phyloP scores from a whole-genome alignment of 1,140 invertebrate genomes.

The Mesaphorura yosii region DNA sequence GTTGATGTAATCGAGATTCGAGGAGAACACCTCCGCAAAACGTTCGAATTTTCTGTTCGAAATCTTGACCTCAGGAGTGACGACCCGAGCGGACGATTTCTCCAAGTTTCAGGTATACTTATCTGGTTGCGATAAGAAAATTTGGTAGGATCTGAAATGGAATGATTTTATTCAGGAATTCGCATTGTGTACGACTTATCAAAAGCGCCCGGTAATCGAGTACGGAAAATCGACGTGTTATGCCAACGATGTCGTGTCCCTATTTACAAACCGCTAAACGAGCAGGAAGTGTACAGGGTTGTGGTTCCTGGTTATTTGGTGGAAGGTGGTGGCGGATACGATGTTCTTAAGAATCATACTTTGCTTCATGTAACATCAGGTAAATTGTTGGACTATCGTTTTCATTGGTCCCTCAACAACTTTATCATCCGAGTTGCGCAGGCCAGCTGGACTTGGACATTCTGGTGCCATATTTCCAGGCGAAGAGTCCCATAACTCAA shows the following conservation, averaged over 20 bases:
- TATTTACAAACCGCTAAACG: background rate
- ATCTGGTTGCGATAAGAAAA: background rate
- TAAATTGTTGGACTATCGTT: slow-evolving; percentile 6
- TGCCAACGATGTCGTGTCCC: background rate
- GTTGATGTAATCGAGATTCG: background rate
- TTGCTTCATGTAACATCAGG: slow-evolving; percentile 31
- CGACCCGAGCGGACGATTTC: slow-evolving; percentile 1
- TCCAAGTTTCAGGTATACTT: background rate
- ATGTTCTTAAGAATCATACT: slow-evolving; percentile 35
- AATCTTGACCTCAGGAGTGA: background rate
- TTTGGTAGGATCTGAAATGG: background rate
- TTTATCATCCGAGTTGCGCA: background rate
- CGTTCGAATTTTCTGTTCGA: slow-evolving; percentile 2
- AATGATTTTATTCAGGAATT: background rate
- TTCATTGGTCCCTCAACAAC: background rate
- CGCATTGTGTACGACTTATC: background rate
- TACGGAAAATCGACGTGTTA: background rate
- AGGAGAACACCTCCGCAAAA: background rate
- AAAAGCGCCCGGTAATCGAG: background rate
- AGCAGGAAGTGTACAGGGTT: background rate
- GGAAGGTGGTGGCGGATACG: background rate
- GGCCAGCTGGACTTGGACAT: background rate
- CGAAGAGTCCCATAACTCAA: background rate
- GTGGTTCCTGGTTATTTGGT: background rate
- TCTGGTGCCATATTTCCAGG: background rate